phyloP scores from a whole-genome alignment of 2,113 vertebrate species.

The Gobius niger region DNA sequence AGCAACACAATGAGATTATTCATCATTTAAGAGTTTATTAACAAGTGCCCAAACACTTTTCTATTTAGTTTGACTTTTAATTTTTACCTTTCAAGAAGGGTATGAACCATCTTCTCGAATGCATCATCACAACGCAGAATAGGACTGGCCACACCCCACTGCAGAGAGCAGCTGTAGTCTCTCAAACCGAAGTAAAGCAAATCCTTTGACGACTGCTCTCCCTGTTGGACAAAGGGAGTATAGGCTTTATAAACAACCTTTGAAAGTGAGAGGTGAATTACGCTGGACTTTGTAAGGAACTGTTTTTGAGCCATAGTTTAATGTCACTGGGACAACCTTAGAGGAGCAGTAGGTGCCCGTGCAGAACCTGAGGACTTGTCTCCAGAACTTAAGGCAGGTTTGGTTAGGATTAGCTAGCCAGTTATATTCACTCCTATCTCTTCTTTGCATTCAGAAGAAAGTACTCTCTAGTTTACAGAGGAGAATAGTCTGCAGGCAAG shows the following conservation, averaged over 20 bases:
- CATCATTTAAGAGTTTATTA: neutral
- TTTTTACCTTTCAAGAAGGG: constrained; percentile 92
- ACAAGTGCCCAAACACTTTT: neutral
- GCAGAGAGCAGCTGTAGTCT: constrained; percentile 92
- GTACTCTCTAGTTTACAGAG: too few relatives aligned
- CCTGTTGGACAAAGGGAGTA: constrained; percentile 72
- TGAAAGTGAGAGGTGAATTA: too few relatives aligned
- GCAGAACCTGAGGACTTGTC: too few relatives aligned
- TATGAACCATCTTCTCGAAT: constrained; percentile 97
- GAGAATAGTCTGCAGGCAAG: too few relatives aligned
- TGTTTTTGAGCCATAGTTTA: too few relatives aligned
- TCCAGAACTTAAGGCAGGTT: too few relatives aligned
- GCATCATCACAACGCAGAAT: constrained; percentile 95
- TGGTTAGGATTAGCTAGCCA: too few relatives aligned
- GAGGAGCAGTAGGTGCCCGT: too few relatives aligned
- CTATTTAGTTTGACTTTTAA: neutral
- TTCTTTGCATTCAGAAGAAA: too few relatives aligned
- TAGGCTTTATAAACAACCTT: neutral
- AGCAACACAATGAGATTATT: neutral
- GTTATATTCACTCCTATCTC: too few relatives aligned
- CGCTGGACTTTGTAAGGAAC: too few relatives aligned
- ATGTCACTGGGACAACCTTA: too few relatives aligned
- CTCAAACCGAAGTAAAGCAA: constrained; percentile 92
- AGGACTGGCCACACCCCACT: constrained; percentile 95
- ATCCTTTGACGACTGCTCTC: constrained; percentile 77